Evolutionary conservation across 2,113 vertebrate species (phyloP), one percentile per base, ranked within the genome.

Genomic region (Siniperca chuatsi): DNA sequence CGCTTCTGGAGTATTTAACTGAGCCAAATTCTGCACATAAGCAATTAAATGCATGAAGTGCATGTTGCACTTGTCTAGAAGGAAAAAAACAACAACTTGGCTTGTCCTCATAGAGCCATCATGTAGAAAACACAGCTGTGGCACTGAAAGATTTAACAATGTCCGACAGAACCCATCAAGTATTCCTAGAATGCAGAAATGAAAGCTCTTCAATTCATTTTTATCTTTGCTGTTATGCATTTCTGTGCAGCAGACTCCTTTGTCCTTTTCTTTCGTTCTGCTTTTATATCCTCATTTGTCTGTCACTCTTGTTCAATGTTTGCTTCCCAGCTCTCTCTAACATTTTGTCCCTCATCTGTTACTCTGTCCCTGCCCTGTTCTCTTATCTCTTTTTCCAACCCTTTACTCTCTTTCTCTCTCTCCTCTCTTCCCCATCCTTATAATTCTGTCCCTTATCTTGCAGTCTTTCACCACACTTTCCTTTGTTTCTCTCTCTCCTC

Each of bases 141-240:
- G 37, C 42, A 70, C 20, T 33, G 71, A 67, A 8, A 50, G 15
- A 73, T 23, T 75, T 61, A n/a, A 62, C 20, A 55, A 60, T 66
- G 29, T 82, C 50, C n/a, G 11, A 77, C 60, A 75, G 55, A 87
- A 18, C 8, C 50, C 12, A 42, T 78, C 48, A 79, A 58, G 79
- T 57, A 78, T 65, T 79, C 7, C 37, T 55, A 50, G 33, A 79
- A 78, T 21, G 60, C 54, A 81, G 15, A 75, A 79, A 79, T 79
- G 0, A 87, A 80, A 79, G 13, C 55, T 67, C 40, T 42, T 80
- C 1, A n/a, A 12, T 58, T 81, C 33, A 69, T 46, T 82, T 80
- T 44, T 37, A 42, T 68, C 50, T 37, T 64, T 62, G 21, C 9
- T 58, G 9, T 16, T 6, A 20, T 57, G 46, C 40, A 64, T 46